These are phyloP conservation scores for Nephrotoma appendiculata DNA, from an alignment of 2,888 invertebrate species.

Conservation along the genomic window DNA sequence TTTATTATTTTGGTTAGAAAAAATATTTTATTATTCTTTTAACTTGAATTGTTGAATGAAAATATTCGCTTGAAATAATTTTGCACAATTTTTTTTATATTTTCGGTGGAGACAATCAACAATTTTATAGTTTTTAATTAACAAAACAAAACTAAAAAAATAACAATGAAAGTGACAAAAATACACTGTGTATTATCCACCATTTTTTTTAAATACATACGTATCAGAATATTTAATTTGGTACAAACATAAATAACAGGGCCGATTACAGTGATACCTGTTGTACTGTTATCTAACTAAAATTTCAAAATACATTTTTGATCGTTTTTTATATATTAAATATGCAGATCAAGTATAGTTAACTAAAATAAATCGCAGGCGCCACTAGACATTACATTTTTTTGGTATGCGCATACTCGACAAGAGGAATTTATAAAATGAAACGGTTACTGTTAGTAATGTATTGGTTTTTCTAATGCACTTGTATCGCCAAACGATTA, in stretches of 20 bases:
- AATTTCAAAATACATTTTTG: not conserved
- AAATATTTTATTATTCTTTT: not conserved
- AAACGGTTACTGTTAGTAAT: no score
- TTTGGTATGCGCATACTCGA: not conserved
- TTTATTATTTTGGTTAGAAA: not conserved
- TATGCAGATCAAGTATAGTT: not conserved
- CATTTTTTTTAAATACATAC: not conserved
- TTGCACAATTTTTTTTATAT: not conserved
- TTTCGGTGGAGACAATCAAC: not conserved
- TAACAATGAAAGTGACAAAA: not conserved
- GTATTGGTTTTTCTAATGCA: no score
- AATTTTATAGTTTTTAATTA: not conserved
- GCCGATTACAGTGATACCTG: not conserved
- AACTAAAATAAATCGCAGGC: not conserved
- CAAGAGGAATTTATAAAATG: not conserved
- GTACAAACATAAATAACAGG: not conserved
- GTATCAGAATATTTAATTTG: not conserved
- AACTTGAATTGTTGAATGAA: not conserved
- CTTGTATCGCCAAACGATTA: not conserved
- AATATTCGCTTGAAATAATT: not conserved
- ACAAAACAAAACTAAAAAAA: not conserved
- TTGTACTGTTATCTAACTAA: not conserved
- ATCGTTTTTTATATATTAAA: not conserved
- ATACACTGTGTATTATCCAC: not conserved
- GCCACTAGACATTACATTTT: not conserved